Evolutionary conservation across 2,797 vertebrate genomes (phyloP), one percentile per base, ranked within the genome.

Genomic region (Rhabdophis nuchalis): DNA sequence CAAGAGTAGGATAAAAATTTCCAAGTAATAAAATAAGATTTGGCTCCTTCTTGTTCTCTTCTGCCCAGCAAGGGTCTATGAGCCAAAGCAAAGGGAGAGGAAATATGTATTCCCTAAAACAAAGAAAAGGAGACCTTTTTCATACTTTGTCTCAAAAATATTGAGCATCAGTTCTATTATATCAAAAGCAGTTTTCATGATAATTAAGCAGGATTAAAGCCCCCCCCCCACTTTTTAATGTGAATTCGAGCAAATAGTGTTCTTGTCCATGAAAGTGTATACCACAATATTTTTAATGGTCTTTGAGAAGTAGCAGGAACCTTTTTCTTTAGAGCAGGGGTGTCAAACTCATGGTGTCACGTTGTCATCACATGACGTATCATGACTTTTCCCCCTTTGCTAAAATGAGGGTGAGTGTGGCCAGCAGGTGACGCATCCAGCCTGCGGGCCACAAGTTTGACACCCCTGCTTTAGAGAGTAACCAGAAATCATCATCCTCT

Each of bases 1-100:
- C 85, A 88, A 56, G 50, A 82, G 58, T 91, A 0, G 61, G 88
- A 88, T 89, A 95, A 92, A 90, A 32, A 0, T 92, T 95, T 95
- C 92, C 94, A 95, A 92, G 93, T 36, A 64, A 89, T 93, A 94
- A 94, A 91, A 88, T 91, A 93, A 93, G 53, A 68, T 94, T 89
- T 95, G 95, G 82, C 90, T 94, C 52, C 89, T 50, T 92, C 61
- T 2, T 32, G 50, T 92, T 50, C 87, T 87, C 82, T 36, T 94
- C 91, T 94, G 95, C 91, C 36, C 88, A 60, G 68, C 27, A 53
- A n/a, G 60, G 32, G 12, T 87, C 4, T 0, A 92, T 29, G 20
- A 93, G 95, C 92, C 96, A 96, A 93, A 96, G 92, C 82, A 91
- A 93, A 82, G 0, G 20, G 91, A 86, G 7, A 95, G n/a, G 53